Conservation (phyloP, 2,888 invertebrate genomes). For the Xiphydria camelus region DNA sequence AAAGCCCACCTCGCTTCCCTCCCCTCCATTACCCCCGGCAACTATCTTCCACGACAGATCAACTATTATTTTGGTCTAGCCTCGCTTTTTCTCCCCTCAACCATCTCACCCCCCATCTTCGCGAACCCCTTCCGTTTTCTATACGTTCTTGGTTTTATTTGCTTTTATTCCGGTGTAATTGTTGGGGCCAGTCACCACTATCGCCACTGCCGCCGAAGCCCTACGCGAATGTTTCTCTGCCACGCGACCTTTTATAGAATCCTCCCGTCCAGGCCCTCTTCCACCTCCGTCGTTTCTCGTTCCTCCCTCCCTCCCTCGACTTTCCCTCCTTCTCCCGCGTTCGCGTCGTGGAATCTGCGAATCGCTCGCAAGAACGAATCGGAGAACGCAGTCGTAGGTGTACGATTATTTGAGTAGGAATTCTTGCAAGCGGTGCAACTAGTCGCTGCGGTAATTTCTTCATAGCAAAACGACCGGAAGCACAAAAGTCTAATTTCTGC, state of each 20-base stretch:
- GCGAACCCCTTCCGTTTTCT: conserved; percentile 18
- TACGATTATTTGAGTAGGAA: too few species aligned
- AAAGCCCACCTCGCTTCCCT: too few species aligned
- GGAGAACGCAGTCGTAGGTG: too few species aligned
- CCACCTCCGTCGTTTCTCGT: background rate
- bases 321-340: conserved; percentile 17
- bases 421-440: too few species aligned
- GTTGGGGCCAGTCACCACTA: conserved; percentile 57
- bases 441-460: too few species aligned
- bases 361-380: too few species aligned
- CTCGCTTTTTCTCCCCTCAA: conserved; percentile 42
- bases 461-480: too few species aligned
- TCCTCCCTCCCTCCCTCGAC: conserved; percentile 15
- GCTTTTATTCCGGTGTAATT: conserved; percentile 55
- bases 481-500: too few species aligned
- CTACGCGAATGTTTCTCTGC: conserved; percentile 53
- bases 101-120: conserved; percentile 5
- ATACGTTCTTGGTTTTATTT: conserved; percentile 40
- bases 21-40: conserved; percentile 52
- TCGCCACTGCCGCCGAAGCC: conserved; percentile 50
- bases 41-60: conserved; percentile 51
- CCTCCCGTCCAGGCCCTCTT: background rate
- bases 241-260: conserved; percentile 46
- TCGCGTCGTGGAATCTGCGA: too few species aligned
- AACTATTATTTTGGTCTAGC: conserved; percentile 54